These are phyloP conservation scores for Oncorhynchus kisutch DNA, from an alignment of 2,113 vertebrate genomes.

Conservation along the genomic window DNA sequence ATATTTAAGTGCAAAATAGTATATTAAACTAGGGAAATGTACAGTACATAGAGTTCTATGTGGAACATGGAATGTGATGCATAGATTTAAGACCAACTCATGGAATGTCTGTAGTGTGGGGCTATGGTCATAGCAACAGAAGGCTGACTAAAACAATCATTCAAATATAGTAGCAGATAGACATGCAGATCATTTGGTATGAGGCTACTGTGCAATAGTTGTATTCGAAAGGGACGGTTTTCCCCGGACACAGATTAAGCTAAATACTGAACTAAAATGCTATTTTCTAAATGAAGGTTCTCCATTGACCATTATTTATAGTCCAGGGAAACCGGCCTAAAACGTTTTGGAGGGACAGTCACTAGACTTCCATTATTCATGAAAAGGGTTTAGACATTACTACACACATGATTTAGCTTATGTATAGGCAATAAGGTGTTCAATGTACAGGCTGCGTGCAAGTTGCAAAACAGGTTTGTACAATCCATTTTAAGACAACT, in stretches of 20 bases:
- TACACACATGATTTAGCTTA: not conserved
- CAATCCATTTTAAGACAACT: slow-evolving; percentile 7
- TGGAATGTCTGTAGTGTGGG: slow-evolving; percentile 63
- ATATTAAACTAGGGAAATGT: slow-evolving; percentile 6
- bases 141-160: not conserved
- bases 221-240: not conserved
- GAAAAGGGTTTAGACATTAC: slow-evolving; percentile 3
- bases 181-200: slow-evolving; percentile 57
- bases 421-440: slow-evolving; percentile 44
- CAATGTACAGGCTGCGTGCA: slow-evolving; percentile 21
- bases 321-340: slow-evolving; percentile 10
- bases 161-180: too few relatives aligned
- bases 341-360: slow-evolving; percentile 40
- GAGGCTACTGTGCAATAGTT: slow-evolving; percentile 1
- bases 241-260: not conserved
- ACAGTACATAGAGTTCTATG: slow-evolving; percentile 24
- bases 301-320: not conserved
- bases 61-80: slow-evolving; percentile 50
- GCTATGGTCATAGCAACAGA: slow-evolving; percentile 19
- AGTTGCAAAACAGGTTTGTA: slow-evolving; percentile 35
- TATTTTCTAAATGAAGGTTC: not conserved
- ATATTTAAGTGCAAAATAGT: too few relatives aligned
- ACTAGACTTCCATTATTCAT: slow-evolving; percentile 26
- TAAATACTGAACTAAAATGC: not conserved
- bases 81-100: slow-evolving; percentile 31